These are phyloP conservation scores for Amphiprion ocellaris DNA, from an alignment of 2,113 vertebrate genomes.

Conservation along the genomic window DNA sequence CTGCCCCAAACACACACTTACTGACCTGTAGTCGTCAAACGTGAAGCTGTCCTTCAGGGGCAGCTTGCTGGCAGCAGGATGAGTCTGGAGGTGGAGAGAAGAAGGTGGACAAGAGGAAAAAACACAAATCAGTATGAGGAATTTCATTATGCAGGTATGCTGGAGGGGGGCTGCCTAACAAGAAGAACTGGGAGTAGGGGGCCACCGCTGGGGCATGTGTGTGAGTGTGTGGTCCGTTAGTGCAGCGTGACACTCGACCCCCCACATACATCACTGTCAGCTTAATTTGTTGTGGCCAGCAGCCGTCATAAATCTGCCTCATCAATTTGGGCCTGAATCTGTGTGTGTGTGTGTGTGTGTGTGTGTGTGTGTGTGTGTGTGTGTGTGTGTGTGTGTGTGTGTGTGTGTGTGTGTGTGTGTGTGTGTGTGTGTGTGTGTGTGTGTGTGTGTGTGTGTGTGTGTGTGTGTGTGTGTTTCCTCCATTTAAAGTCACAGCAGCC, in stretches of 20 bases:
- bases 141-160: slow-evolving; percentile 88
- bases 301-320: slow-evolving; percentile 96
- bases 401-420: slow-evolving; percentile 13
- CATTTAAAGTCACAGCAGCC: slow-evolving; percentile 76
- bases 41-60: slow-evolving; percentile 98
- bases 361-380: slow-evolving; percentile 13
- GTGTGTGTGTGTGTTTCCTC: slow-evolving; percentile 70
- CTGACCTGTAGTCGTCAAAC: slow-evolving; percentile 99
- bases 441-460: slow-evolving; percentile 8
- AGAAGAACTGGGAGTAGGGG: slow-evolving; percentile 91
- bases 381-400: slow-evolving; percentile 38
- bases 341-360: slow-evolving; percentile 34
- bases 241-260: slow-evolving; percentile 89
- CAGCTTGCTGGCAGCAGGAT: slow-evolving; percentile 96
- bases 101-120: slow-evolving; percentile 60
- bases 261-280: slow-evolving; percentile 97
- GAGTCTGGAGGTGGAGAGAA: slow-evolving; percentile 88
- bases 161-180: slow-evolving; percentile 88
- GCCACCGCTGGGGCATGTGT: slow-evolving; percentile 80
- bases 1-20: slow-evolving; percentile 39
- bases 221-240: slow-evolving; percentile 80
- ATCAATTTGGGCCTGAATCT: slow-evolving; percentile 88
- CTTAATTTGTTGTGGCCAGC: slow-evolving; percentile 98
- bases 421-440: slow-evolving; percentile 41
- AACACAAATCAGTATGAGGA: slow-evolving; percentile 88